Base-by-base conservation (phyloP, 2,797 vertebrate species). In the Sparus aurata region DNA sequence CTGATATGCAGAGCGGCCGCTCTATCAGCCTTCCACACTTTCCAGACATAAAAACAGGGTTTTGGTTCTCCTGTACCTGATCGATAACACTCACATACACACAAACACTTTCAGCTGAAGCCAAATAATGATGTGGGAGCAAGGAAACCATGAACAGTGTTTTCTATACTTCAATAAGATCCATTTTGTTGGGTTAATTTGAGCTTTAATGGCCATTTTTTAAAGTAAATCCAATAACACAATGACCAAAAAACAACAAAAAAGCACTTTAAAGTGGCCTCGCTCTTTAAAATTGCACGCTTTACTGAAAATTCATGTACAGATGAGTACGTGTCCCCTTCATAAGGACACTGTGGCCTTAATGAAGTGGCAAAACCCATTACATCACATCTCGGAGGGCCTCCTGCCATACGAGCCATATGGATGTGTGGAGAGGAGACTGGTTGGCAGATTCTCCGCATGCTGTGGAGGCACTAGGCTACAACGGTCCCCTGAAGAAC, bases 1-100 rank as follows among this genome's bases (percentile, higher is more conserved):
- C 15, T 53, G 75, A 65, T 52, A 67, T 13, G 30, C 54, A 72
- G 49, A 60, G 45, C 27, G 23, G 73, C 43, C 49, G 79, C 80
- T 77, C 34, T 2, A 11, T 16, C 5, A 34, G 66, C 11, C 49
- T 30, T 18, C 41, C 17, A 3, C 13, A 20, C 2, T 8, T 67
- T 46, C 22, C 4, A 8, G 34, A 38, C 38, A 49, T 11, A 50
- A 83, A 43, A 41, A 34, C 30, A 34, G 30, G 15, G 13, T 1
- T 1, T 68, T 66, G 18, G 38, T 34, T 41, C 22, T 55, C 72
- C 52, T 17, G 13, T 3, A 69, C 23, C 61, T 0, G 11, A 79
- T 64, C 45, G 22, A 59, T 65, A 75, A 61, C 49, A 38, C 59
- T 50, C 58, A 34, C 64, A 63, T 13, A 52, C 30, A 73, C 5